Base-by-base conservation (phyloP, 2,888 invertebrate species). In the Ophion ventricosus region DNA sequence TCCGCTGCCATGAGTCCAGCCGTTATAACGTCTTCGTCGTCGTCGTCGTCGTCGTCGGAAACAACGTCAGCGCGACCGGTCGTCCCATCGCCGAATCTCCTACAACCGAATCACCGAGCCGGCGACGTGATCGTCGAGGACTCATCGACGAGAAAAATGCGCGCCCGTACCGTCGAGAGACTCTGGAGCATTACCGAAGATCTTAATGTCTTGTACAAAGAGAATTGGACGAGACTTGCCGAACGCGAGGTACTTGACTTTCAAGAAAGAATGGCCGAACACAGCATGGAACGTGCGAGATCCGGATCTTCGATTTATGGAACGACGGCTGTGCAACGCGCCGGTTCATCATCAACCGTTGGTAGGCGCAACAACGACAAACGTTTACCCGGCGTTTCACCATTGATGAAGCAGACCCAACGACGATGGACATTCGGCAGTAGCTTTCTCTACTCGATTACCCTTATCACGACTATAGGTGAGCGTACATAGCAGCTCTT, bases 391-490 rank as follows among this genome's bases (percentile, higher is more conserved):
- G 67, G 77, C 82, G 92, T 94, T 17, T 49, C 73, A 49, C 66
- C 83, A 2, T n/a, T 94, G 56, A 88, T 93, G 90, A 92, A 93
- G 90, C 90, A 90, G 56, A 73, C 87, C 25, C 90, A 89, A 29
- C 92, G 97, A 91, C 95, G 96, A 88, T 98, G 98, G 98, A 97
- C 97, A 67, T 98, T 98, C 93, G 97, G 98, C 87, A 97, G 97
- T 87, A 98, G 98, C 88, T 97, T 98, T 92, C 95, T 99, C 72
- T 99, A 98, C 93, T 98, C 98, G 35, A 95, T 98, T 88, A 98
- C 98, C 23, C 96, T 99, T 87, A 98, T 98, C 91, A 98, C 98
- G 10, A 98, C 98, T 57, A 98, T 98, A 89, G 98, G 98, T 98
- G 93, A 96, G 96, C 94, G 81, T 59, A 17, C 25, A 7, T 54